Base-by-base conservation (phyloP, 2,888 invertebrate species). In the Drosophila falleni region DNA sequence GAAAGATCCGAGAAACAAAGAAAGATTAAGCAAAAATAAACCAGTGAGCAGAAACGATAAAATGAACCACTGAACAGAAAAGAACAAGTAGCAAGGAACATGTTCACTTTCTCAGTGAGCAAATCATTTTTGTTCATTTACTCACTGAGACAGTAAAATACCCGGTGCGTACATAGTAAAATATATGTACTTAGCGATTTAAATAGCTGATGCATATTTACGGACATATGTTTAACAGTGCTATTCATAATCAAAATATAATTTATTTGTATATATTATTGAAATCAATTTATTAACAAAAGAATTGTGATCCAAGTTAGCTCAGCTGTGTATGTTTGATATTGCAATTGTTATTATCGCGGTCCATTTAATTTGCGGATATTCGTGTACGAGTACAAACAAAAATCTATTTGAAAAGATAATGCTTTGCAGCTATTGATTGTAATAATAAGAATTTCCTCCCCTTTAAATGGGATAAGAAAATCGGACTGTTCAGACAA, bases 111-210 rank as follows among this genome's bases (percentile, higher is more conserved):
- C n/a, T 15, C 9, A 39, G 39, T 39, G 3, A 15, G 15, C 39
- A 15, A 39, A 3, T 39, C 39, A 15, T 2, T 39, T 15, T 39
- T 39, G 39, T 9, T 39, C 39, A 39, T 15, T 39, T 9, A 39
- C 9, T 39, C 39, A 39, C 15, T 1, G 9, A 16, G 15, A 15
- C 39, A 39, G 31, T 58, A 49, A 54, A 37, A 55, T 64, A 49
- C 76, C 74, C 74, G 74, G 74, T 67, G 58, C 50, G 44, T 16
- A 37, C 31, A 23, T 5, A 33, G 29, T 65, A 49, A 13, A 53
- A 56, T 8, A 58, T 55, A 54, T 42, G 58, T 58, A 58, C 47
- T 31, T 19, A 19, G 39, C 61, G 42, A 23, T 37, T 49, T 58
- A 29, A 50, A 44, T 29, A 53, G 9, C 13, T 31, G n/a, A 31